phyloP scores from a whole-genome alignment of 2,797 vertebrate species.

The Chiloscyllium punctatum region DNA sequence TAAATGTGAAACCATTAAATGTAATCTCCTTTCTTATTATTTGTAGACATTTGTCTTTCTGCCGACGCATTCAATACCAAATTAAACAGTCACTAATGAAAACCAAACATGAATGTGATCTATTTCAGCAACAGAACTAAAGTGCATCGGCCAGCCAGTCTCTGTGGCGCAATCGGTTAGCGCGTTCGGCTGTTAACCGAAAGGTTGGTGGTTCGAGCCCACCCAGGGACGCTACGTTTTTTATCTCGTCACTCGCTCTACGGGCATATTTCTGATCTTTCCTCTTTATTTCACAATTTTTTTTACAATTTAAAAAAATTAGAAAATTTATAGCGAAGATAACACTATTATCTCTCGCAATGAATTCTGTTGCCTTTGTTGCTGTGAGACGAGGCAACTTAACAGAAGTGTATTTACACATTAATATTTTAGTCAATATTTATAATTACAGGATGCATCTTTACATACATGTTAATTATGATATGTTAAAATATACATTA shows the following conservation, averaged over 20 bases:
- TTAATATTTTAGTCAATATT: not conserved
- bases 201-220: slow-evolving; percentile 36
- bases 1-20: not conserved
- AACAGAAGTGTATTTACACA: not conserved
- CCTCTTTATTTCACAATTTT: too few relatives aligned
- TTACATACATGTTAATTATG: not conserved
- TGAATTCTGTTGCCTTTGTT: not conserved
- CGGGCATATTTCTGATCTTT: not conserved
- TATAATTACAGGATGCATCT: not conserved
- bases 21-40: not conserved
- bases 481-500: not conserved
- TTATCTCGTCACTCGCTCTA: not conserved
- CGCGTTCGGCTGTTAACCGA: slow-evolving; percentile 36
- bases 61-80: not conserved
- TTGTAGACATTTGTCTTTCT: not conserved
- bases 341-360: not conserved
- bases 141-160: too few relatives aligned
- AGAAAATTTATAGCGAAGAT: not conserved
- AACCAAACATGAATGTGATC: not conserved
- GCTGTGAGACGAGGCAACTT: not conserved
- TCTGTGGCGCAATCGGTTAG: slow-evolving; percentile 37
- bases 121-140: not conserved
- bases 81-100: not conserved
- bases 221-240: not conserved
- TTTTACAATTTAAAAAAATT: not conserved